A percentile compares a stretch with the other conserved stretches of the same genome.
Conservation (phyloP, 2,797 vertebrate genomes). For the Denticeps clupeoides region DNA sequence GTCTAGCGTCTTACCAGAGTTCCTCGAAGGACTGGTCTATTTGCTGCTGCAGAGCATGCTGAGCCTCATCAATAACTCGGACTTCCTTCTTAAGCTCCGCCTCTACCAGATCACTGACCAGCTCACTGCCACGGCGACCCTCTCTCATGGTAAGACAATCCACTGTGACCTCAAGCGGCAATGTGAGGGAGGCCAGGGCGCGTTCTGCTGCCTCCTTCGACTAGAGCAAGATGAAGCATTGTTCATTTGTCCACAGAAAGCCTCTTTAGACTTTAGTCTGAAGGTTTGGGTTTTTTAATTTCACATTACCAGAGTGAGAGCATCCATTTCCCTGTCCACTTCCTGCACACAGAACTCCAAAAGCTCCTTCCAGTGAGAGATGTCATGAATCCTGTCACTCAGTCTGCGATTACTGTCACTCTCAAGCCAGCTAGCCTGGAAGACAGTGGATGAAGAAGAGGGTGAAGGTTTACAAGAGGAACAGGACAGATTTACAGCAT, state of each 20-base stretch:
- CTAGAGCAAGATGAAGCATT: constrained; percentile 43
- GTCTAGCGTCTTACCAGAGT: constrained; percentile 67
- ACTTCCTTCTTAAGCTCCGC: constrained; percentile 74
- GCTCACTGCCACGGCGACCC: constrained; percentile 64
- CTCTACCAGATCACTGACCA: constrained; percentile 72
- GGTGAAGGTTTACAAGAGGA: background rate
- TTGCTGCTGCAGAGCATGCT: constrained; percentile 65
- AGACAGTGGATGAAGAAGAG: background rate
- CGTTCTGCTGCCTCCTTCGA: constrained; percentile 73
- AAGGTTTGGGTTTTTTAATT: background rate
- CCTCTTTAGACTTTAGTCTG: background rate
- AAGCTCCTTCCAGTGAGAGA: constrained; percentile 69
- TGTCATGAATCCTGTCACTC: constrained; percentile 60
- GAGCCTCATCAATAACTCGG: constrained; percentile 62
- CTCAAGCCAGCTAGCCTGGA: constrained; percentile 78
- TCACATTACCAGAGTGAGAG: constrained; percentile 65
- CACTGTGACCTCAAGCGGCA: constrained; percentile 68
- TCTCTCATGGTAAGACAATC: constrained; percentile 80
- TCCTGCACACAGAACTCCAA: constrained; percentile 68
- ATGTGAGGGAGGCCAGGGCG: constrained; percentile 70
- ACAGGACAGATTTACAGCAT: background rate
- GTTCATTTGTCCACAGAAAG: background rate
- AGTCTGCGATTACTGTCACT: constrained; percentile 63
- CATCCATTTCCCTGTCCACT: constrained; percentile 74
- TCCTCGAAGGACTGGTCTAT: constrained; percentile 67